Conservation (phyloP, 2,888 invertebrate genomes). For the Xylota segnis region DNA sequence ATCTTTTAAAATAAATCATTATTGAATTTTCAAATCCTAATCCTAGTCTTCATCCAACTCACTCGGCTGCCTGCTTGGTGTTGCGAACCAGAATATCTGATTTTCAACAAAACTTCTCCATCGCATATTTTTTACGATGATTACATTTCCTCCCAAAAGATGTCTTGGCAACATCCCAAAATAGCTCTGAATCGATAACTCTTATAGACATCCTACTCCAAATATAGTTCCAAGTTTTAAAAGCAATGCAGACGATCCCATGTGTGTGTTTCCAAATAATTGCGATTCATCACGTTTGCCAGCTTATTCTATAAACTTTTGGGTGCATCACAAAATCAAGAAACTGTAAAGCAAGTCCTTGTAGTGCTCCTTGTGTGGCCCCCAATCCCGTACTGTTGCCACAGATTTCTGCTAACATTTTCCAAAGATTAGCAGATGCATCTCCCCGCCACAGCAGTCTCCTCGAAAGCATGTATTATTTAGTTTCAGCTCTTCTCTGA, state of each 20-base stretch:
- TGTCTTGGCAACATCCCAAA: constrained; percentile 1
- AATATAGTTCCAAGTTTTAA: background rate
- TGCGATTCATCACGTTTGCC: background rate
- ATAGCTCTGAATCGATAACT: background rate
- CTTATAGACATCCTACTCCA: background rate
- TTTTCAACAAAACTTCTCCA: background rate
- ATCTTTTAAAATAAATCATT: no score
- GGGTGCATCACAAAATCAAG: constrained; percentile 12
- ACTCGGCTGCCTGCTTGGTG: background rate
- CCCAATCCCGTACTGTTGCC: background rate
- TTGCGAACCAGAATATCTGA: no score
- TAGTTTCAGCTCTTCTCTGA: background rate
- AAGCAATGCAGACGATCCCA: background rate
- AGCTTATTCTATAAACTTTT: constrained; percentile 1
- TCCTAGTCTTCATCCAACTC: background rate
- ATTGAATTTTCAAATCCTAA: no score
- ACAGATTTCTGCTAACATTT: constrained; percentile 19
- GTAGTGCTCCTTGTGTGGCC: background rate
- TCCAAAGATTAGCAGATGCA: constrained; percentile 24
- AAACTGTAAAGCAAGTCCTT: constrained; percentile 14
- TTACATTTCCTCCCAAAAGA: background rate
- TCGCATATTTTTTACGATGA: background rate
- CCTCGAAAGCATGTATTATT: background rate
- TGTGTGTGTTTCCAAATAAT: background rate
- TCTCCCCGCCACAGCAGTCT: background rate